A percentile compares a stretch with the other conserved stretches of the same genome.
Conservation (phyloP, 2,888 invertebrate genomes). For the Sarcophaga variegata region DNA sequence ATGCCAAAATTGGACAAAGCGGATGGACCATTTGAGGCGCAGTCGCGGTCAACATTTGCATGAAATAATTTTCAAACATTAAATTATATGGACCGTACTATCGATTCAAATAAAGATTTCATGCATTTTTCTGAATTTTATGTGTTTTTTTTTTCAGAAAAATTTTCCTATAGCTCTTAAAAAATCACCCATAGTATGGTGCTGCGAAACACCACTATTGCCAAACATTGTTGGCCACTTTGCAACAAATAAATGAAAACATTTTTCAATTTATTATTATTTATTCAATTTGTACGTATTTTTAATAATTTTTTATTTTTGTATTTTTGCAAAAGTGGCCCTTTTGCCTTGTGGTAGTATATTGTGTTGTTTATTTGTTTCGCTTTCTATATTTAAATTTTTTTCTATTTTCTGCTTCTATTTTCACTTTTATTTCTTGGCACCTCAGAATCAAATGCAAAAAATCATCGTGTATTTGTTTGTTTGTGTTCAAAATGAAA, state of each 20-base stretch:
- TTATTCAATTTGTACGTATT: background rate
- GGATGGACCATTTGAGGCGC: too few relatives aligned
- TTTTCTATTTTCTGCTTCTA: conserved; percentile 27
- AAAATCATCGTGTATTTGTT: background rate
- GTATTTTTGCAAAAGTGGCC: conserved; percentile 7
- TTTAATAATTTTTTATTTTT: background rate
- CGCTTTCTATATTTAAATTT: conserved; percentile 24
- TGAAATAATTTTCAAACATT: too few relatives aligned
- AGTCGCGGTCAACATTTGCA: too few relatives aligned
- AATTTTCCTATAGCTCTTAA: too few relatives aligned
- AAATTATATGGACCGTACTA: too few relatives aligned
- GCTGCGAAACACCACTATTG: conserved; percentile 4
- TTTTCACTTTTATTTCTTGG: conserved; percentile 53
- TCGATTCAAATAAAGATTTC: too few relatives aligned
- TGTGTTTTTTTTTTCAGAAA: too few relatives aligned
- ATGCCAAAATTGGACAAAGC: too few relatives aligned
- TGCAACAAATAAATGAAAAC: background rate
- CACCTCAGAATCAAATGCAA: conserved; percentile 41
- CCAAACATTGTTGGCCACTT: conserved; percentile 48
- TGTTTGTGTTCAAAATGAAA: conserved; percentile 45
- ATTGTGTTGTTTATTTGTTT: conserved; percentile 30
- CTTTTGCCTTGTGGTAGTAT: conserved; percentile 45
- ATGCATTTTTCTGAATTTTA: too few relatives aligned
- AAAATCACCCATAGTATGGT: background rate
- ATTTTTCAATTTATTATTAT: background rate